Evolutionary conservation across 2,888 invertebrate species (phyloP), one percentile per base, ranked within the genome.

Genomic region (Diabrotica balteata): DNA sequence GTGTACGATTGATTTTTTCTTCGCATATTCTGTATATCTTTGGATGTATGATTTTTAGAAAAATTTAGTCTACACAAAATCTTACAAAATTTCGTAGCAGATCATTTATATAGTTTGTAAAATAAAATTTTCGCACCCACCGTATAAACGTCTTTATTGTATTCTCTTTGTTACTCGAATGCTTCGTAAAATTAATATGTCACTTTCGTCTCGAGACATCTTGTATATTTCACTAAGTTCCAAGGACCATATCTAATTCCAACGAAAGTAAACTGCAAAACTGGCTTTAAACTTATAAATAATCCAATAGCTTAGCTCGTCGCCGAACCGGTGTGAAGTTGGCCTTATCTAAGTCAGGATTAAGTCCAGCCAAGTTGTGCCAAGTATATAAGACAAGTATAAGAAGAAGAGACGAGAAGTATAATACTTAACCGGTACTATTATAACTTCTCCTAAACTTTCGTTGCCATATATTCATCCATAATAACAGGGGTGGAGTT

Each of bases 281-380:
- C 80, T 80, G 78, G 80, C 81, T 81, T 78, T 80, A 81, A 74
- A 82, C 81, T 83, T 80, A 82, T 83, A 82, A 83, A 82, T 82
- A 82, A 83, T 83, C 82, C 81, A 80, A 78, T 73, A 79, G 82
- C 82, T 83, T 81, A 82, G 79, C 80, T 75, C 78, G 80, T 80
- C 75, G 79, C 80, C 80, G 78, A 79, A 80, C 81, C 80, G 81
- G 81, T 81, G 82, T 81, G 75, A 73, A 83, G 80, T 81, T 80
- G 76, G 77, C 79, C 79, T 82, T 82, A 82, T 82, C 81, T 82
- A 80, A 82, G 82, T 78, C 81, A 75, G 80, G 81, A 82, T 82
- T 82, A 81, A 80, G 80, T 77, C 79, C 76, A 73, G 76, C 76
- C 76, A 80, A 82, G 77, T 79, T 81, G 72, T 75, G 75, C 73